phyloP scores from a whole-genome alignment of 2,113 vertebrate species.

The Columba livia region DNA sequence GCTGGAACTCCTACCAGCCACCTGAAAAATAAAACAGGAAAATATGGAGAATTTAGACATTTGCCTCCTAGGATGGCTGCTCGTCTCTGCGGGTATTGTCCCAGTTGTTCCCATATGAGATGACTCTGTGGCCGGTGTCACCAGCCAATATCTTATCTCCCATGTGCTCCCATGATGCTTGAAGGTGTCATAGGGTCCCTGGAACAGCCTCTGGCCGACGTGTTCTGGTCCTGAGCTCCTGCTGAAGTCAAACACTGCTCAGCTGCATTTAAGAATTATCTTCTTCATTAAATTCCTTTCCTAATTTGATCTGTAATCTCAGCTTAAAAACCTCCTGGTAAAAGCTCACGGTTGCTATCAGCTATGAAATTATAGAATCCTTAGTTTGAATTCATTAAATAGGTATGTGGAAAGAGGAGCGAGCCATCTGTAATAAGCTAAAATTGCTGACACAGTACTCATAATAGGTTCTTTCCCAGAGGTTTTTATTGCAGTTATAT shows the following conservation, averaged over 20 bases:
- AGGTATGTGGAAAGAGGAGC: constrained; percentile 27
- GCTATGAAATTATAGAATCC: constrained; percentile 16
- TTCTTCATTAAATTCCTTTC: constrained; percentile 38
- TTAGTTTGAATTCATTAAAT: constrained; percentile 55
- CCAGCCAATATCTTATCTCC: background rate
- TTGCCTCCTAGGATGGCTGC: background rate
- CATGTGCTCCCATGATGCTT: background rate
- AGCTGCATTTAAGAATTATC: background rate
- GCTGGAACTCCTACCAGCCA: background rate
- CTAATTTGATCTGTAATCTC: constrained; percentile 24
- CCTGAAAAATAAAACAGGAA: background rate
- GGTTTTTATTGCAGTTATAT: constrained; percentile 62
- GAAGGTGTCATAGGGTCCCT: background rate
- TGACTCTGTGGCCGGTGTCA: background rate
- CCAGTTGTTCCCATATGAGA: background rate
- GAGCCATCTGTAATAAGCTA: constrained; percentile 28
- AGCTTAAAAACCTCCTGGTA: background rate
- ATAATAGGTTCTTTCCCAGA: constrained; percentile 52
- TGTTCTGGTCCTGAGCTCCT: background rate
- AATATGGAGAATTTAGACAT: fast-evolving
- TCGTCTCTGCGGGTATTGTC: background rate
- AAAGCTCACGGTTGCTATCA: background rate
- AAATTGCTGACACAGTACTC: constrained; percentile 62
- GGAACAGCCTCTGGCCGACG: background rate
- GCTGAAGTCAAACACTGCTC: background rate